Percentiles rank a stretch among this genome's conserved stretches.
Conservation (phyloP, 2,888 invertebrate genomes). For the Ophion ellenae region DNA sequence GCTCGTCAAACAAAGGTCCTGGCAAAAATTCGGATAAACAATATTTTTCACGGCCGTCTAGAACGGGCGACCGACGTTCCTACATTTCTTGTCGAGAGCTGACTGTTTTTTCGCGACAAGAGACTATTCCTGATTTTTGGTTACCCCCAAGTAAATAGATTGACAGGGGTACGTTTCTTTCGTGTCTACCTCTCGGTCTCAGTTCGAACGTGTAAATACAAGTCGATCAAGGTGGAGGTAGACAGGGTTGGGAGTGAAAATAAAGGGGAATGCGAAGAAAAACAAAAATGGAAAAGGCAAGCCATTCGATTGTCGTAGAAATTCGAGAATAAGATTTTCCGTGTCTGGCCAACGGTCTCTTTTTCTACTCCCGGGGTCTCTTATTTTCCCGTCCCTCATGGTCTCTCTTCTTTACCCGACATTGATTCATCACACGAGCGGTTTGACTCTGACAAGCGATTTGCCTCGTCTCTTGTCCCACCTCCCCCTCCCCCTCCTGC, state of each 20-base stretch:
- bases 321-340: slow-evolving; percentile 28
- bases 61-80: too few relatives aligned
- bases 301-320: slow-evolving; percentile 27
- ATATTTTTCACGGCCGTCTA: too few relatives aligned
- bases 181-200: not conserved
- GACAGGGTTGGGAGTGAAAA: not conserved
- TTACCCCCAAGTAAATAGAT: not conserved
- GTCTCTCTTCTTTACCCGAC: slow-evolving; percentile 30
- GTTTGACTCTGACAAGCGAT: slow-evolving; percentile 56
- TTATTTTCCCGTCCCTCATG: slow-evolving; percentile 38
- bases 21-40: too few relatives aligned
- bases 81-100: too few relatives aligned
- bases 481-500: too few relatives aligned
- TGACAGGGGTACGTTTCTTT: not conserved
- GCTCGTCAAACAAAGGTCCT: too few relatives aligned
- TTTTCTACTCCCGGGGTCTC: slow-evolving; percentile 2
- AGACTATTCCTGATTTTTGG: not conserved
- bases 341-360: slow-evolving; percentile 13
- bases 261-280: not conserved
- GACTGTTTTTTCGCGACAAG: not conserved
- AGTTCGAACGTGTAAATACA: slow-evolving; percentile 8
- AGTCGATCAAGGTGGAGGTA: not conserved
- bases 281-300: slow-evolving; percentile 9
- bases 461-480: slow-evolving; percentile 24
- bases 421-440: slow-evolving; percentile 57